Base-by-base conservation (phyloP, 2,797 vertebrate genomes). In the Pachyuromys duprasi region DNA sequence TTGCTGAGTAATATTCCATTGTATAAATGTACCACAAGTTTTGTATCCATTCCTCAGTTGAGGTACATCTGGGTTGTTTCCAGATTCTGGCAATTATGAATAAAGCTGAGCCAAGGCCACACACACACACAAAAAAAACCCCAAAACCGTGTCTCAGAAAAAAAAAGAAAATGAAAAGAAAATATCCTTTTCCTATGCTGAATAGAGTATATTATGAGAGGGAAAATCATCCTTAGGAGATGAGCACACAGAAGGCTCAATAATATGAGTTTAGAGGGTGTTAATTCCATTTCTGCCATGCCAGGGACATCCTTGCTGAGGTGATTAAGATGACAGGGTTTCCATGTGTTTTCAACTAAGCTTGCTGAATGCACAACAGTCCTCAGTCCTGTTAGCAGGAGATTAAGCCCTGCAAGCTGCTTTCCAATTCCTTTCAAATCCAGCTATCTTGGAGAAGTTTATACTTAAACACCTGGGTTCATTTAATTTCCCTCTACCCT, bases 371-470 rank as follows among this genome's bases (percentile, higher is more conserved):
- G 82, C 88, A 95, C 96, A 98, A 89, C 70, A 96, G 94, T 97
- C 87, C 95, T 83, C 87, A 94, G 90, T 98, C 91, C 89, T 97
- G 98, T 97, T 98, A 97, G 97, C 97, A 97, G 97, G 96, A 97
- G 97, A 98, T 98, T 97, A 98, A 97, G 94, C 92, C 98, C 92
- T 91, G 96, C 97, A 98, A 96, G 89, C 82, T 78, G 78, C 96
- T 97, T 98, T 97, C 98, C 98, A 98, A 97, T 98, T 98, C 95
- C 97, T 98, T 97, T 97, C 94, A 95, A 98, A 95, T 86, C 93
- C 95, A 97, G 96, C 93, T 96, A 93, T 65, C 62, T 83, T 33
- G 42, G 17, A 65, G 18, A 65, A 83, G 28, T 22, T 83, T 67
- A 33, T 45, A 33, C 3, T 65, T 65, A 74, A 57, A 76, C 39